Conservation (phyloP, 2,888 invertebrate species). For the Diogma glabrata region DNA sequence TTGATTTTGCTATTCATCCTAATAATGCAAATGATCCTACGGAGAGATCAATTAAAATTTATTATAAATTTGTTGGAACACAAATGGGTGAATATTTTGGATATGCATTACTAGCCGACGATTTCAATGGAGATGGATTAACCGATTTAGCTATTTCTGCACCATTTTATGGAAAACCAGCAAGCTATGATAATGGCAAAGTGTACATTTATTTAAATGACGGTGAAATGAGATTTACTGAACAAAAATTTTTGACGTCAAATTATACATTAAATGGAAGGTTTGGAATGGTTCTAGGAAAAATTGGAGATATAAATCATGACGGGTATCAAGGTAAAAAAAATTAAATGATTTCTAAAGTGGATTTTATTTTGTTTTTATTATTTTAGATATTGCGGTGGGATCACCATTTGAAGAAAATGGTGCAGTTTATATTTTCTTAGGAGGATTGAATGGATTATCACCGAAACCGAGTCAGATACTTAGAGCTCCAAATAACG, state of each 20-base stretch:
- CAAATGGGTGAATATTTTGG: slow-evolving; percentile 57
- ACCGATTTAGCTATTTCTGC: slow-evolving; percentile 55
- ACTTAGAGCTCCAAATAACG: background rate
- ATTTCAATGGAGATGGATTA: slow-evolving; percentile 48
- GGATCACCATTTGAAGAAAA: slow-evolving; percentile 64
- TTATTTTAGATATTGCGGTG: slow-evolving; percentile 39
- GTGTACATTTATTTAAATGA: slow-evolving; percentile 35
- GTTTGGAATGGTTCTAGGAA: slow-evolving; percentile 12
- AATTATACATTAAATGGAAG: background rate
- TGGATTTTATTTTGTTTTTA: background rate
- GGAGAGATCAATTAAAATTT: slow-evolving; percentile 1
- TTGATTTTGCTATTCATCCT: slow-evolving; percentile 1
- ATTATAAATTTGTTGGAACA: slow-evolving; percentile 32
- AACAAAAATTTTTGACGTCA: slow-evolving; percentile 18
- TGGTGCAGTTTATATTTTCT: slow-evolving; percentile 64
- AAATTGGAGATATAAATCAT: slow-evolving; percentile 45
- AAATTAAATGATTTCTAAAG: background rate
- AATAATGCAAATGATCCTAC: background rate
- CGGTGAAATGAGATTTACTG: slow-evolving; percentile 29
- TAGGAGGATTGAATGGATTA: slow-evolving; percentile 50
- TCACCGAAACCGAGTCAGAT: slow-evolving; percentile 46
- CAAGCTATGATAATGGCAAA: slow-evolving; percentile 35
- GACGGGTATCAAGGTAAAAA: slow-evolving; percentile 42
- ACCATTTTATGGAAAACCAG: slow-evolving; percentile 36
- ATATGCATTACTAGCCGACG: slow-evolving; percentile 45